These are phyloP conservation scores for Lypha dubia DNA, from an alignment of 2,888 invertebrate genomes.

Conservation along the genomic window DNA sequence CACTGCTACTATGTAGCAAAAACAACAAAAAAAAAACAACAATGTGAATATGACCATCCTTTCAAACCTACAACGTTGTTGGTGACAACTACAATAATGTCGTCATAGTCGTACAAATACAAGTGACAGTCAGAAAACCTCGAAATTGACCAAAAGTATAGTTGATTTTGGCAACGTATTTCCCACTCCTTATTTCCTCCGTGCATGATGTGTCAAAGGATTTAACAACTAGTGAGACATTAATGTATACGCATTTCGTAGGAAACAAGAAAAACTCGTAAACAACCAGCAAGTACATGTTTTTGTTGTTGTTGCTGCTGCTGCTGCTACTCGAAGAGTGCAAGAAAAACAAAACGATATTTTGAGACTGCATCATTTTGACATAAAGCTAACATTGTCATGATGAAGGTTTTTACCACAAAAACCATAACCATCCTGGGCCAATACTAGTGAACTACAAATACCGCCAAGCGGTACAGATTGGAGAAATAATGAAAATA, in stretches of 20 bases:
- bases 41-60: neutral
- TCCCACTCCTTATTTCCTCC: neutral
- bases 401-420: constrained; percentile 61
- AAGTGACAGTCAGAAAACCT: constrained; percentile 81
- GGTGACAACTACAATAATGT: constrained; percentile 33
- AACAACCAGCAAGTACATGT: constrained; percentile 29
- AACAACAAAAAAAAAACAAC: too few relatives aligned
- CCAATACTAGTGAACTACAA: constrained; percentile 8
- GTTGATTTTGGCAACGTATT: constrained; percentile 75
- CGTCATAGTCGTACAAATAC: constrained; percentile 73
- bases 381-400: constrained; percentile 48
- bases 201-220: constrained; percentile 5
- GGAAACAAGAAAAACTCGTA: constrained; percentile 8
- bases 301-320: neutral
- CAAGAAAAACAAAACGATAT: constrained; percentile 47
- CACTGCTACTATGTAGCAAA: constrained; percentile 33
- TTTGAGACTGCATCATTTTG: constrained; percentile 68
- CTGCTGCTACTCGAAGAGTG: neutral
- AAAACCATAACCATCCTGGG: constrained; percentile 53
- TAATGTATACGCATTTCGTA: neutral
- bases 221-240: constrained; percentile 16
- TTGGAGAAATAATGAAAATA: neutral
- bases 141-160: constrained; percentile 81
- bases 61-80: constrained; percentile 19
- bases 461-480: constrained; percentile 4